Evolutionary conservation across 2,888 invertebrate genomes (phyloP).

Genomic region (Agonopterix heracliana): DNA sequence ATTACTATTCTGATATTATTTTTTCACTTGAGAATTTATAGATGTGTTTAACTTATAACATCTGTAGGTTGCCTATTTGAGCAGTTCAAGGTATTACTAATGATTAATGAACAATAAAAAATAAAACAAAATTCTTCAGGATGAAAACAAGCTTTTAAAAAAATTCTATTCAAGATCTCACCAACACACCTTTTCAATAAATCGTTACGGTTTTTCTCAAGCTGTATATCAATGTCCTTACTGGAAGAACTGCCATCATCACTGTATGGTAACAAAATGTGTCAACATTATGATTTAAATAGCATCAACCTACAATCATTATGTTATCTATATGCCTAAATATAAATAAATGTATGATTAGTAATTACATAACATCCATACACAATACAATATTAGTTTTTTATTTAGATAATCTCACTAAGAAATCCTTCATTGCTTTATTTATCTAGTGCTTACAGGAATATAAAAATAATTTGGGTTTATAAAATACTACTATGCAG

Average conservation of each 20-base stretch:
- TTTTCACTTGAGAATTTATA: neutral
- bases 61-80: no score
- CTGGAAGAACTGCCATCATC: constrained; percentile 23
- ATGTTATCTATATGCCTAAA: no score
- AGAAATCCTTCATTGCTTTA: neutral
- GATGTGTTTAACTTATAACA: neutral
- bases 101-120: neutral
- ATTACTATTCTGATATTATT: neutral
- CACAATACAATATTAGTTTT: neutral
- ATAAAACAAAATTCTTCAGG: constrained; percentile 3
- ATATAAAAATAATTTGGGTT: neutral
- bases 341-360: no score
- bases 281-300: constrained; percentile 5
- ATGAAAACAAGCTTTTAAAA: no score
- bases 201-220: constrained; percentile 20
- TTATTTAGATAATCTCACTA: neutral
- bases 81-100: no score
- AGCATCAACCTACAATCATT: neutral
- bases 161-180: constrained; percentile 10
- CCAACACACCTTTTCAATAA: constrained; percentile 30
- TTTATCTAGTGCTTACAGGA: neutral
- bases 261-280: constrained; percentile 24
- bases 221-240: constrained; percentile 20
- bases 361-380: neutral
- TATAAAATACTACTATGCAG: no score